A percentile compares a stretch with the other conserved stretches of the same genome.
These are phyloP conservation scores for Sylvilagus bachmani DNA, from an alignment of 2,113 vertebrate species.

Conservation along the genomic window DNA sequence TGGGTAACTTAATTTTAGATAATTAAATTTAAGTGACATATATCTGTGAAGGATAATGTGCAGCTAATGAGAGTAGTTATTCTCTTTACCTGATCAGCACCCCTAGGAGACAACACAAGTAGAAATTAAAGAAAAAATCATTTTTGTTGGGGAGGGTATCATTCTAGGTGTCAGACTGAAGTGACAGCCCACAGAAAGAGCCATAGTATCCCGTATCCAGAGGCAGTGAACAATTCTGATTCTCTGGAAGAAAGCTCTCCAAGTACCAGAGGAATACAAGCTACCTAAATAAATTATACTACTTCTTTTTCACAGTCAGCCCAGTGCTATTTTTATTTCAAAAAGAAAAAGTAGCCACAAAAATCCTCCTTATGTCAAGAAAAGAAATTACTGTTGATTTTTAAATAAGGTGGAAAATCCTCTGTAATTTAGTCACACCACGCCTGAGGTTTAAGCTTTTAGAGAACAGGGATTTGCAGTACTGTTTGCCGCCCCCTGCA, in stretches of 20 bases:
- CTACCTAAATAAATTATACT: neutral
- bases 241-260: neutral
- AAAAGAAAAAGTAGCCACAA: neutral
- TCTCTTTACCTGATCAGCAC: slow-evolving; percentile 9
- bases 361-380: neutral
- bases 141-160: neutral
- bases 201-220: neutral
- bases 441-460: neutral
- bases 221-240: neutral
- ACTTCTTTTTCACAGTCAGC: neutral
- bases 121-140: neutral
- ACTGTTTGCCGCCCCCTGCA: slow-evolving; percentile 77
- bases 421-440: neutral
- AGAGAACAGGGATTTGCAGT: neutral
- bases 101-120: neutral
- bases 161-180: neutral
- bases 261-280: neutral
- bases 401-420: neutral
- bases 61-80: slow-evolving; percentile 1
- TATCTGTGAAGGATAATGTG: neutral
- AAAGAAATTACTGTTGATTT: slow-evolving; percentile 25
- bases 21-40: neutral
- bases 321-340: neutral
- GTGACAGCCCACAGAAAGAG: neutral
- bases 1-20: neutral